Conservation (phyloP, 1,140 invertebrate species). For the Pseudomyrmex cubaensis region DNA sequence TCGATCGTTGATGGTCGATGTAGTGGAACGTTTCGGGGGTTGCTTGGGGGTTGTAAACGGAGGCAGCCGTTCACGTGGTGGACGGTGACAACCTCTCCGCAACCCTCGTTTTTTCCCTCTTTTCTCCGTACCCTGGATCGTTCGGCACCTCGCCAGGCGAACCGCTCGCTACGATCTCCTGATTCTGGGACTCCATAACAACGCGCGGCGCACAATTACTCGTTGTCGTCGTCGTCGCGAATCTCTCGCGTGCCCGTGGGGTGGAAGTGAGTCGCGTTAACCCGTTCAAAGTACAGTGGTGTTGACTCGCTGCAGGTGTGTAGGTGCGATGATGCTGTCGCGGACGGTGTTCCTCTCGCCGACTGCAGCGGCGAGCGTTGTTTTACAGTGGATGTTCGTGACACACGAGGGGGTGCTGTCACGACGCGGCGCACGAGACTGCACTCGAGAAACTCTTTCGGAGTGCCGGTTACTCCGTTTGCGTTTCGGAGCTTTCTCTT, state of each 20-base stretch:
- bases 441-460: constrained; percentile 30
- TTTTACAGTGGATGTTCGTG: constrained; percentile 70
- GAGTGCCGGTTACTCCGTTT: constrained; percentile 10
- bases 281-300: neutral
- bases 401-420: constrained; percentile 77
- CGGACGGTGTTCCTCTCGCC: constrained; percentile 30
- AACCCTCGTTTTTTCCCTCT: constrained; percentile 1
- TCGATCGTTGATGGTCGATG: constrained; percentile 69
- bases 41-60: constrained; percentile 52
- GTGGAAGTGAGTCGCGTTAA: constrained; percentile 41
- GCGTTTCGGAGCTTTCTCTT: constrained; percentile 28
- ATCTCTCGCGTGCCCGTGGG: constrained; percentile 60
- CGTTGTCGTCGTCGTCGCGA: constrained; percentile 66
- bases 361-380: constrained; percentile 57
- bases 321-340: neutral
- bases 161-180: constrained; percentile 90
- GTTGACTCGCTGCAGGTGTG: constrained; percentile 1
- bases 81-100: constrained; percentile 37
- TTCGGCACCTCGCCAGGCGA: constrained; percentile 94
- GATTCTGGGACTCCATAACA: constrained; percentile 89
- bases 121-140: constrained; percentile 91
- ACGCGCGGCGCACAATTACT: constrained; percentile 74
- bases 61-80: constrained; percentile 57
- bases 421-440: constrained; percentile 78
- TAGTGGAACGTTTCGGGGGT: constrained; percentile 60